Evolutionary conservation across 1,140 invertebrate genomes (phyloP).

Genomic region (Saccostrea echinata): DNA sequence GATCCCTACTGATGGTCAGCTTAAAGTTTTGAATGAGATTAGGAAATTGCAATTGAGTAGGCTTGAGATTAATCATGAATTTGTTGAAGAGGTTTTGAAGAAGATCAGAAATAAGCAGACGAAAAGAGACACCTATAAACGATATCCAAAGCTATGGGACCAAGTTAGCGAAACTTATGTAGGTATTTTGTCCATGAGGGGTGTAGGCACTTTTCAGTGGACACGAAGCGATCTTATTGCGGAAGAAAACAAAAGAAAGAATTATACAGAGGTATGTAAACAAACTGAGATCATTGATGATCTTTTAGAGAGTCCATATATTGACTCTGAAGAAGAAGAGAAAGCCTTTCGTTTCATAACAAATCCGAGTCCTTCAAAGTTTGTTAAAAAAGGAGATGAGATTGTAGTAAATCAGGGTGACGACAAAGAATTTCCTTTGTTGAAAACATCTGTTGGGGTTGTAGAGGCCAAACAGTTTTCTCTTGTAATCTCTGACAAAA

Average conservation of each 20-base stretch:
- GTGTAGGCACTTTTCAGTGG: not conserved
- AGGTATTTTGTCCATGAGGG: not conserved
- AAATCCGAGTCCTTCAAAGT: not conserved
- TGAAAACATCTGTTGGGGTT: slow-evolving; percentile 40
- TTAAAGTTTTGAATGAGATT: too few species aligned
- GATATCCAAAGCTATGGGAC: not conserved
- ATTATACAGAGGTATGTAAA: not conserved
- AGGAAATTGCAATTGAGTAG: too few species aligned
- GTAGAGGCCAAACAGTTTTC: slow-evolving; percentile 45
- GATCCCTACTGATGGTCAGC: not conserved
- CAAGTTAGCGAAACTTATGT: not conserved
- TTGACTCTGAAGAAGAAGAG: not conserved
- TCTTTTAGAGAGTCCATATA: not conserved
- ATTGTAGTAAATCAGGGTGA: not conserved
- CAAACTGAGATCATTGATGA: not conserved
- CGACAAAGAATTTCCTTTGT: not conserved
- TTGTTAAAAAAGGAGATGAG: not conserved
- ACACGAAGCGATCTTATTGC: not conserved
- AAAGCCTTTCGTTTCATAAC: not conserved
- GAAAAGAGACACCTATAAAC: not conserved
- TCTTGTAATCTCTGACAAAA: slow-evolving; percentile 9
- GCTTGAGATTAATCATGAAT: not conserved
- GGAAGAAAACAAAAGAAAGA: not conserved
- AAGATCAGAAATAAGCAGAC: not conserved
- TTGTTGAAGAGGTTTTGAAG: not conserved